Conservation (phyloP, 1,140 invertebrate genomes). For the Physella acuta region DNA sequence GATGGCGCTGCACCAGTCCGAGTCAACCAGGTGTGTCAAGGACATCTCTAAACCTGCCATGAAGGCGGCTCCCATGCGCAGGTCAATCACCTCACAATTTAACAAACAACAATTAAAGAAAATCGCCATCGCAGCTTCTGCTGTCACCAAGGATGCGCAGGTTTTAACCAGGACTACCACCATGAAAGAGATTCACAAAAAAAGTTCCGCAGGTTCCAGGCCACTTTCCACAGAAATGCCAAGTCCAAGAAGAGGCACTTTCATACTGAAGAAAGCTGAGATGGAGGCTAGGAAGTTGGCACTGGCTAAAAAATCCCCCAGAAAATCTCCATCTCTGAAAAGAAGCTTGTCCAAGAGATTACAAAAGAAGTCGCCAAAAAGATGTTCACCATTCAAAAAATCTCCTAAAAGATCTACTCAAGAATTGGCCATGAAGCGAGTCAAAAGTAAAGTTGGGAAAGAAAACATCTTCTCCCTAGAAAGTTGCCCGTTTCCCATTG, state of each 20-base stretch:
- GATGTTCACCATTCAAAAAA: too few species aligned
- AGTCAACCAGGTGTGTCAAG: background rate
- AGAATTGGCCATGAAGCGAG: background rate
- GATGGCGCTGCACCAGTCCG: too few species aligned
- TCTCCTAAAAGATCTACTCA: background rate
- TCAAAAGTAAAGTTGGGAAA: background rate
- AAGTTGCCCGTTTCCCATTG: too few species aligned
- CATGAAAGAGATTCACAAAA: background rate
- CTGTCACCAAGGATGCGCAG: background rate
- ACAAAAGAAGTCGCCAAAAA: too few species aligned
- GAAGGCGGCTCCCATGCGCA: background rate
- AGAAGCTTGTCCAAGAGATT: too few species aligned
- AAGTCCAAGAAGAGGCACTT: slow-evolving; percentile 2
- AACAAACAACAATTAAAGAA: slow-evolving; percentile 12
- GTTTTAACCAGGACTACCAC: too few species aligned
- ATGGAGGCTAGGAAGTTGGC: background rate
- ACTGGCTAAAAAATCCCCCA: background rate
- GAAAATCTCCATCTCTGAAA: background rate
- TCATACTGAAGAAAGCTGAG: background rate
- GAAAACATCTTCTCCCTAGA: too few species aligned
- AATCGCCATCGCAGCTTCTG: background rate
- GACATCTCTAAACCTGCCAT: background rate
- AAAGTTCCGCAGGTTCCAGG: background rate
- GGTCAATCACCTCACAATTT: slow-evolving; percentile 13
- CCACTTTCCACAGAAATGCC: background rate